These are phyloP conservation scores for Oophaga pumilio DNA, from an alignment of 2,113 vertebrate genomes.

Conservation along the genomic window DNA sequence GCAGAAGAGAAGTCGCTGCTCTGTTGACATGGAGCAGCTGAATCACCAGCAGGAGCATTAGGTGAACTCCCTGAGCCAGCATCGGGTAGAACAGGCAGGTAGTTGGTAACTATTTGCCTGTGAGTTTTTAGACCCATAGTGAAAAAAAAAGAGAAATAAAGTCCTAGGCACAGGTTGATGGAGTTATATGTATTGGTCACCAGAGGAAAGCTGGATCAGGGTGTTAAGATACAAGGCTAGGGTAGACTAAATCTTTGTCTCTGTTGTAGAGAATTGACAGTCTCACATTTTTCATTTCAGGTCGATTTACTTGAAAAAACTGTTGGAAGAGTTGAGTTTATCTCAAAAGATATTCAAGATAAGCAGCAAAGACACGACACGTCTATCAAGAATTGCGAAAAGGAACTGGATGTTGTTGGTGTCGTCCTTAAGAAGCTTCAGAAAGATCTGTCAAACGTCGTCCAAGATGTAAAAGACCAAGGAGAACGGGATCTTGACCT, in stretches of 20 bases:
- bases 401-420: slow-evolving; percentile 82
- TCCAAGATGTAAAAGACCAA: slow-evolving; percentile 88
- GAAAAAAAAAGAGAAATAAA: too few relatives aligned
- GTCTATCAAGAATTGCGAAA: slow-evolving; percentile 81
- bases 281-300: slow-evolving; percentile 69
- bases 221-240: background rate
- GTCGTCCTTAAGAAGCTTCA: slow-evolving; percentile 92
- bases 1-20: too few relatives aligned
- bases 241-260: background rate
- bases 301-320: slow-evolving; percentile 79
- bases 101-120: too few relatives aligned
- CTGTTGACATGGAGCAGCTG: too few relatives aligned
- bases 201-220: background rate
- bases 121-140: too few relatives aligned
- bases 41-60: too few relatives aligned
- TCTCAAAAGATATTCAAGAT: slow-evolving; percentile 76
- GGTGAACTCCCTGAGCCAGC: too few relatives aligned
- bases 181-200: too few relatives aligned
- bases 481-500: slow-evolving; percentile 87
- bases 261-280: background rate
- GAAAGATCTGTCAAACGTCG: slow-evolving; percentile 85
- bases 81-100: too few relatives aligned
- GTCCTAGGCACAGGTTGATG: too few relatives aligned
- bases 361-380: slow-evolving; percentile 80
- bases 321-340: slow-evolving; percentile 79